phyloP scores from a whole-genome alignment of 2,113 vertebrate genomes.

The Platichthys flesus region DNA sequence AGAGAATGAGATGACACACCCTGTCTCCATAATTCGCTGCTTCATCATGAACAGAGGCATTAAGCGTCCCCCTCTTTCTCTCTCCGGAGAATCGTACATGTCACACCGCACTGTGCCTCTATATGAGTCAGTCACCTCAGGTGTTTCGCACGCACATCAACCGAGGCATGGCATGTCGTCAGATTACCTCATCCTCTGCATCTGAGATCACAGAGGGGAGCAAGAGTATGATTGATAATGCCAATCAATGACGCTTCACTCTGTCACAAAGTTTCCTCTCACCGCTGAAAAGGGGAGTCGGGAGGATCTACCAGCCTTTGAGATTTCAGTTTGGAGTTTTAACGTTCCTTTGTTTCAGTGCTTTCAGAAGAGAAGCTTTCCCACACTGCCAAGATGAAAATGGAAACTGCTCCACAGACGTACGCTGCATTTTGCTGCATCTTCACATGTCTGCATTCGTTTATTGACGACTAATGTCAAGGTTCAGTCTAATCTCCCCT shows the following conservation, averaged over 20 bases:
- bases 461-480: background rate
- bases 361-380: constrained; percentile 6
- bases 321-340: constrained; percentile 10
- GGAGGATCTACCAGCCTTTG: constrained; percentile 18
- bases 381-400: constrained; percentile 9
- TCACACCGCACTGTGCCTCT: constrained; percentile 64
- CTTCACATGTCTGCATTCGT: background rate
- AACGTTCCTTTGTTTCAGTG: constrained; percentile 14
- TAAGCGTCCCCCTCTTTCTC: constrained; percentile 41
- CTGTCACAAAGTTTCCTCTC: constrained; percentile 8
- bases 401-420: constrained; percentile 12
- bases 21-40: constrained; percentile 79
- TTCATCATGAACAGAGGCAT: constrained; percentile 79
- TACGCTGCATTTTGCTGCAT: constrained; percentile 13
- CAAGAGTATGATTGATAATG: constrained; percentile 45
- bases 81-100: constrained; percentile 70
- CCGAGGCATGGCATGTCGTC: constrained; percentile 41
- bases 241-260: constrained; percentile 41
- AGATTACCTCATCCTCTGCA: constrained; percentile 64
- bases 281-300: background rate
- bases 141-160: constrained; percentile 73
- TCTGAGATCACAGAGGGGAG: constrained; percentile 50
- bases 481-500: background rate
- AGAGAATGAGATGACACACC: constrained; percentile 81
- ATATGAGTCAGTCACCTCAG: constrained; percentile 74